Evolutionary conservation across 1,140 invertebrate species (phyloP), one percentile per base, ranked within the genome.

Genomic region (Brachionus plicatilis): DNA sequence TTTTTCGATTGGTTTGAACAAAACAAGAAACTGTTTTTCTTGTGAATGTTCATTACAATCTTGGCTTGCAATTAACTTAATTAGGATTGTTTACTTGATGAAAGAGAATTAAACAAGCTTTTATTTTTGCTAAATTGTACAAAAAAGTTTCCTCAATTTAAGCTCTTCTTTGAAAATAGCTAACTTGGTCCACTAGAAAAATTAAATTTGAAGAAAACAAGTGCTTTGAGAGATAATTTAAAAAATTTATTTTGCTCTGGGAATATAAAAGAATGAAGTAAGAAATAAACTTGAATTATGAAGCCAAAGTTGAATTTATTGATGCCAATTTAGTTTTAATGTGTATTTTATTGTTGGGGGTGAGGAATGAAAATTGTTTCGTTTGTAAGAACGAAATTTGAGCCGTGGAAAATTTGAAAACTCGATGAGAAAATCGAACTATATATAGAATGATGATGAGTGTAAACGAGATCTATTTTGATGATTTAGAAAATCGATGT

Each of bases 51-150:
- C 53, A 60, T 60, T 20, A 20, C 20, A 60, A 20, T 20, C 53
- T 68, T 68, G n/a, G 29, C 33, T 68, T 68, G 66, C n/a, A 68
- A 68, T 68, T 68, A 68, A 68, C 14, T 68, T 68, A 68, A 33
- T 33, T 68, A 68, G 66, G 66, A 68, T 68, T 68, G 66, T 68
- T 68, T 68, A 33, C 24, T 33, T n/a, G 7, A 33, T n/a, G 20
- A 65, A 3, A 24, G 0, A 11, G 27, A 65, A 68, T 7, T 6
- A 33, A 3, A 33, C 5, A 68, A 24, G 9, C 27, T 68, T n/a
- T 68, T 68, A 27, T 0, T 7, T 1, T 24, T 24, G 60, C 47
- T 4, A 17, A 17, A 53, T 53, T 53, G 47, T 53, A n/a, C 17
- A 53, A 53, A n/a, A 14, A 6, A 6, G 3, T n/a, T 53, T 53